Evolutionary conservation across 2,113 vertebrate species (phyloP), one percentile per base, ranked within the genome.

Genomic region (Chamaea fasciata): DNA sequence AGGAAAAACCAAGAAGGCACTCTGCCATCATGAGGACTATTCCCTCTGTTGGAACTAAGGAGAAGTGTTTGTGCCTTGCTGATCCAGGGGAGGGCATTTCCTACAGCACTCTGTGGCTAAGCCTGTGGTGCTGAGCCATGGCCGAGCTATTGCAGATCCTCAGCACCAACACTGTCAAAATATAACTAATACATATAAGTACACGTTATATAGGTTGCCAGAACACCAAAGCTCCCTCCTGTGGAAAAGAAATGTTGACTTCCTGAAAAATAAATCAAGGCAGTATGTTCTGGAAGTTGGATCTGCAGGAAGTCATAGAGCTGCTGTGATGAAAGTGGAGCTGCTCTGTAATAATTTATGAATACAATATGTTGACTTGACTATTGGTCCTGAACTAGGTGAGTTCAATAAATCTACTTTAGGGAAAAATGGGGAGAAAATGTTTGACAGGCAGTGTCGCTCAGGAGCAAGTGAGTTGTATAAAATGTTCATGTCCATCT

Each of bases 271-370:
- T 84, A 71, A 89, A 59, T 75, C 69, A 88, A 80, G 50, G 47
- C 35, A 55, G 31, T 22, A 31, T 50, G 49, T 15, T 89, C 59
- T 62, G 30, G 20, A 87, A 53, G n/a, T 9, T 69, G 18, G 27
- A 26, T 63, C 50, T 57, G 12, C 47, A 77, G 70, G 85, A 86
- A 63, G n/a, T 33, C 84, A 33, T 49, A 39, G 47, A 57, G 42
- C 35, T 85, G 67, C 63, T 77, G 42, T 28, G 55, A 83, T 92
- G 64, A 74, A 91, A 91, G 63, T 41, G 39, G 55, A 92, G 27
- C 44, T 87, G 35, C 83, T 82, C 62, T 39, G 57, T 62, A 95
- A 94, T 89, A 70, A 94, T 90, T 96, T 52, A 83, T 86, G 21
- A 86, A 74, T 39, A 83, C 50, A 73, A 7, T 62, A 49, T 83